phyloP scores from a whole-genome alignment of 2,888 invertebrate species.

The Lasiommata megera region DNA sequence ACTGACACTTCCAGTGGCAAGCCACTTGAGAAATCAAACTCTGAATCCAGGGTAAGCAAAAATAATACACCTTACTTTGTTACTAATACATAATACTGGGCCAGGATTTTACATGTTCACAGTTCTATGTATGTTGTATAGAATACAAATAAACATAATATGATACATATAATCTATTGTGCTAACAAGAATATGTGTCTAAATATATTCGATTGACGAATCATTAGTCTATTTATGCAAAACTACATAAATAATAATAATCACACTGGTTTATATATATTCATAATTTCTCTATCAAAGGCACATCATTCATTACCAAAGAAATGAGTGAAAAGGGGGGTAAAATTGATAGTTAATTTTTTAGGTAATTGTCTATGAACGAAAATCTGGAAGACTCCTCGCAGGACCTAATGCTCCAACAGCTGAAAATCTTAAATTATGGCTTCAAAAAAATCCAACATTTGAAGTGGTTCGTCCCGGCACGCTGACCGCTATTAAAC shows the following conservation, averaged over 20 bases:
- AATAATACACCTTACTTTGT: neutral
- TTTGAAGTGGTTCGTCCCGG: conserved; percentile 90
- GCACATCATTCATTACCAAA: no score
- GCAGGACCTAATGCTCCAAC: conserved; percentile 92
- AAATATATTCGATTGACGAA: no score
- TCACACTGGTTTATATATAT: no score
- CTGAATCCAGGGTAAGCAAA: conserved; percentile 63
- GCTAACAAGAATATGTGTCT: no score
- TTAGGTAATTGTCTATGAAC: conserved; percentile 91
- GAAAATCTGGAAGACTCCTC: conserved; percentile 87
- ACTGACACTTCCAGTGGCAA: conserved; percentile 49
- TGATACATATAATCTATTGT: no score
- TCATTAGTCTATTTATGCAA: no score
- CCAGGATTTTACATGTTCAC: neutral
- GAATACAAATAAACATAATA: no score
- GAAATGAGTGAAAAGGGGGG: neutral
- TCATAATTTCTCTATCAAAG: neutral
- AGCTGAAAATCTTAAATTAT: conserved; percentile 88
- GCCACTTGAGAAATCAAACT: conserved; percentile 52
- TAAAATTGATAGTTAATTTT: conserved; percentile 28
- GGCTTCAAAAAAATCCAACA: conserved; percentile 93
- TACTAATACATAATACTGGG: neutral
- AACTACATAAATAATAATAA: no score
- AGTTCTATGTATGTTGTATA: no score
- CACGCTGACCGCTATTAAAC: conserved; percentile 72